Evolutionary conservation across 2,888 invertebrate species (phyloP), one percentile per base, ranked within the genome.

Genomic region (Pachliopta kotzebuea): DNA sequence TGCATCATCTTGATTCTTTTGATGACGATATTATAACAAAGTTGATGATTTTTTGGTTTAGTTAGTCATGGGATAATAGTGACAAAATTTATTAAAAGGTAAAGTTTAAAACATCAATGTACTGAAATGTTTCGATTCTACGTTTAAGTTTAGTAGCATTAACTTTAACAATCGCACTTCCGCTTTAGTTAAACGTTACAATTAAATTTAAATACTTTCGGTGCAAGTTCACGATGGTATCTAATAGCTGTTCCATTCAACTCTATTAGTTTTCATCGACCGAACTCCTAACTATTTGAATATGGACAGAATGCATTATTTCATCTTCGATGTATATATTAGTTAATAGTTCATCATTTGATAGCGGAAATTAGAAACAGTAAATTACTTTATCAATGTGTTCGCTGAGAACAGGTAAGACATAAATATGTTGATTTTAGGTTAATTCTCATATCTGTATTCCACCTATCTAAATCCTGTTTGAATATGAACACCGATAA

Each of bases 371-470:
- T 23, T 29, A 49, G 61, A n/a, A 55, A 49, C 31, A 45, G 29
- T 49, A 45, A 29, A 61, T 20, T 24, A 29, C 11, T 23, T 58
- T 26, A 55, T 56, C 64, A 52, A 37, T 9, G 56, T 56, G 26
- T 60, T 50, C 24, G 50, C 42, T 23, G 45, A 64, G 29, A 24
- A 56, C 21, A 52, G 60, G 42, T 56, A 56, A 11, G 21, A 8
- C n/a, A n/a, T n/a, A n/a, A n/a, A n/a, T 18, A 29, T 49, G 49
- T 45, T 50, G 31, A 49, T 52, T 54, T 54, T 59, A n/a, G 50
- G 26, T 60, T 24, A 60, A 64, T 60, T 21, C 42, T 26, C 14
- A 9, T 52, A 64, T 64, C 60, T 60, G 26, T 42, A 56, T 60
- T 56, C 60, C 45, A 45, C 45, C 45, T n/a, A 45, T 45, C 45